These are phyloP conservation scores for Drosophila colorata DNA, from an alignment of 2,888 invertebrate genomes.

Conservation along the genomic window DNA sequence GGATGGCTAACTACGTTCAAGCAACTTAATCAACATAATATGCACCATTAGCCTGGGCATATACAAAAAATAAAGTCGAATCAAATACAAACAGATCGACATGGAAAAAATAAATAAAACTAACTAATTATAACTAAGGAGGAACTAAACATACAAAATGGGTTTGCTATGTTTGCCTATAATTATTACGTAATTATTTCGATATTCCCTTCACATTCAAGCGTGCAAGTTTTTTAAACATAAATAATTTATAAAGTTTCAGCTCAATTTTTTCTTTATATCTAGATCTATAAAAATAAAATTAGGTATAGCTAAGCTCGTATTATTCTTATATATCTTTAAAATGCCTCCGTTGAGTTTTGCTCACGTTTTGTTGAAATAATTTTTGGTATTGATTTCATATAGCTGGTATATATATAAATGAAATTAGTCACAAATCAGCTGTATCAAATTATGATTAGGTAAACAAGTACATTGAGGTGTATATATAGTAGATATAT, in stretches of 20 bases:
- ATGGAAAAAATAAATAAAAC: constrained; percentile 8
- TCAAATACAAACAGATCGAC: constrained; percentile 52
- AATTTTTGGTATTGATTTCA: constrained; percentile 5
- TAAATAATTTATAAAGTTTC: constrained; percentile 23
- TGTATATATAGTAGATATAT: constrained; percentile 29
- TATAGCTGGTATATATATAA: constrained; percentile 14
- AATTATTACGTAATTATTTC: constrained; percentile 8
- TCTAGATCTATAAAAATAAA: constrained; percentile 9
- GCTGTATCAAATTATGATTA: constrained; percentile 42
- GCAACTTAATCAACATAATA: constrained; percentile 66
- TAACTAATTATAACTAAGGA: constrained; percentile 12
- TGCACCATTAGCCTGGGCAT: constrained; percentile 18
- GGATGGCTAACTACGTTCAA: constrained; percentile 70
- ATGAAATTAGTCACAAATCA: constrained; percentile 77
- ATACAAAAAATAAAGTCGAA: constrained; percentile 10
- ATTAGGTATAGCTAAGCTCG: constrained; percentile 7
- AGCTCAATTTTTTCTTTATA: constrained; percentile 15
- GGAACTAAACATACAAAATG: constrained; percentile 38
- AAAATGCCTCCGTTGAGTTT: constrained; percentile 68
- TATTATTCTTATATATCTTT: constrained; percentile 1
- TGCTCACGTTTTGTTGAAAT: constrained; percentile 25
- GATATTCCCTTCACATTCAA: constrained; percentile 52
- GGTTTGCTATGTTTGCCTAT: constrained; percentile 2
- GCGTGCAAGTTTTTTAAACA: constrained; percentile 60
- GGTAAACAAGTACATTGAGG: constrained; percentile 46